These are phyloP conservation scores for Heteromyza rotundicornis DNA, from an alignment of 2,888 invertebrate genomes.

Conservation along the genomic window DNA sequence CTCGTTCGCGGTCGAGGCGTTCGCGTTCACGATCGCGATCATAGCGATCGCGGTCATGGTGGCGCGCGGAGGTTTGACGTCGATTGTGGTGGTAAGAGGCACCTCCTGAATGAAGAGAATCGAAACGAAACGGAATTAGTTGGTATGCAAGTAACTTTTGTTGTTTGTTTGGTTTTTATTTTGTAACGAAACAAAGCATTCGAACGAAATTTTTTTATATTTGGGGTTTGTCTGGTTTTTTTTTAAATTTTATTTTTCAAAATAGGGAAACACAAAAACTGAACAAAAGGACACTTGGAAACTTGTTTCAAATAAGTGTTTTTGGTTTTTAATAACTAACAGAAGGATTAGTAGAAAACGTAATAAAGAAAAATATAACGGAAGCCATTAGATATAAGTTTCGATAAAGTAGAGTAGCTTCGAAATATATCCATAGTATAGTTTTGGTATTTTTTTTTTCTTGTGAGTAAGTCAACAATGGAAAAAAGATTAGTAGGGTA, in stretches of 20 bases:
- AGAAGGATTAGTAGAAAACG: neutral
- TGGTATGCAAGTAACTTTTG: neutral
- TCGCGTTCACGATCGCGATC: slow-evolving; percentile 48
- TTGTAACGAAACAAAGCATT: slow-evolving; percentile 44
- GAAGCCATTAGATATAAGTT: neutral
- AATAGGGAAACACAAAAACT: neutral
- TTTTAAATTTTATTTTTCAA: no score
- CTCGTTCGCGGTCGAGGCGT: slow-evolving; percentile 36
- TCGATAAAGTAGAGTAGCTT: neutral
- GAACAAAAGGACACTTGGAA: neutral
- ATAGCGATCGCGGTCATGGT: slow-evolving; percentile 46
- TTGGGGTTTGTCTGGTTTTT: no score
- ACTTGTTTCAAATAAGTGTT: neutral
- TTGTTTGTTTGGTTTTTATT: neutral
- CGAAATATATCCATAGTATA: neutral
- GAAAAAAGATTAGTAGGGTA: neutral
- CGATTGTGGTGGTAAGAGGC: slow-evolving; percentile 62
- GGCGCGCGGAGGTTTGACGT: slow-evolving; percentile 55
- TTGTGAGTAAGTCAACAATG: neutral
- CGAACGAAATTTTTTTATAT: slow-evolving; percentile 41
- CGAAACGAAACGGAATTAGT: slow-evolving; percentile 7
- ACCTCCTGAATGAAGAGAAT: slow-evolving; percentile 47
- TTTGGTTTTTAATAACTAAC: neutral
- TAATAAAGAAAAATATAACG: neutral
- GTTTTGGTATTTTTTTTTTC: no score